phyloP scores from a whole-genome alignment of 2,113 vertebrate genomes.

The Cyanoderma ruficeps region DNA sequence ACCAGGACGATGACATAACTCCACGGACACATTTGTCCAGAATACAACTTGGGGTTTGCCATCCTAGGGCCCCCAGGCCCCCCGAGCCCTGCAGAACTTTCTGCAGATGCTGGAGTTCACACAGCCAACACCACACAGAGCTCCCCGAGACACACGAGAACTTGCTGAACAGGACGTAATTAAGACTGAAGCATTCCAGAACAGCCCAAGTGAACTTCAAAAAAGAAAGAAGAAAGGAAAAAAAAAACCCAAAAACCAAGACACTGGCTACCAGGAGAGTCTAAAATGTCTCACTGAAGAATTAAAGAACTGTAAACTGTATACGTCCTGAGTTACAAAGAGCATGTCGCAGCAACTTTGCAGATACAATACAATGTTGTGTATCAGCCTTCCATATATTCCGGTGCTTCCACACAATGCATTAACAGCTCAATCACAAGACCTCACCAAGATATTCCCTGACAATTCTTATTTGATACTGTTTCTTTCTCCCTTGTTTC shows the following conservation, averaged over 20 bases:
- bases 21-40: neutral
- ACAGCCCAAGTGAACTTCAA: conserved; percentile 49
- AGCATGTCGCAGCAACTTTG: neutral
- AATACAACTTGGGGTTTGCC: neutral
- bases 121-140: neutral
- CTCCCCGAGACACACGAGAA: conserved; percentile 4
- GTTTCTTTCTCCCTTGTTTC: neutral
- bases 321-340: neutral
- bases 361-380: neutral
- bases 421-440: neutral
- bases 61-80: neutral
- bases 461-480: neutral
- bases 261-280: neutral
- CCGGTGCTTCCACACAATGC: rapidly evolving
- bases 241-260: neutral
- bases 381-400: neutral
- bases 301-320: neutral
- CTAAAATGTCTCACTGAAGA: neutral
- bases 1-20: rapidly evolving
- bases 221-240: neutral
- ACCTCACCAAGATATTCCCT: neutral
- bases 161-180: conserved; percentile 57
- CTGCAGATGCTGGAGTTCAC: neutral
- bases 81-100: neutral
- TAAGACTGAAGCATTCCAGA: conserved; percentile 51